Conservation (phyloP, 2,113 vertebrate genomes). For the Hepsetus odoe region DNA sequence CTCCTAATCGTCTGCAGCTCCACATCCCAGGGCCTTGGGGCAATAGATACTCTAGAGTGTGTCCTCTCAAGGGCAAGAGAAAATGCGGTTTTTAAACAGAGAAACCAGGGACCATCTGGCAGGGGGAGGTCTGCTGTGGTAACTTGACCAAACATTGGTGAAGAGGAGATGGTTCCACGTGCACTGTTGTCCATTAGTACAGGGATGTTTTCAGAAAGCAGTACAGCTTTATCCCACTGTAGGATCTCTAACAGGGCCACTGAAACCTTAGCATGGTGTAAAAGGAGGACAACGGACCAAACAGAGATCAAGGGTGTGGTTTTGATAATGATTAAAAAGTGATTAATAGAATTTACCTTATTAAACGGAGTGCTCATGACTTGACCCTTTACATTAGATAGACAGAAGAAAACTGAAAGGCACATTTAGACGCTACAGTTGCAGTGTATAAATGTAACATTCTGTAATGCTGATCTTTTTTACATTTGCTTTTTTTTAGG, state of each 20-base stretch:
- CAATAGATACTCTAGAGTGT: slow-evolving; percentile 47
- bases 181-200: slow-evolving; percentile 78
- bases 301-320: slow-evolving; percentile 18
- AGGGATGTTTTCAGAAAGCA: slow-evolving; percentile 80
- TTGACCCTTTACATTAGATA: too few species aligned
- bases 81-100: slow-evolving; percentile 50
- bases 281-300: slow-evolving; percentile 22
- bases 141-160: slow-evolving; percentile 69
- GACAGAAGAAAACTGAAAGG: too few species aligned
- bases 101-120: slow-evolving; percentile 50
- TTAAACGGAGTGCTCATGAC: too few species aligned
- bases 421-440: too few species aligned
- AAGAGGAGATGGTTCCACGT: slow-evolving; percentile 59
- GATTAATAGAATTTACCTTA: not conserved
- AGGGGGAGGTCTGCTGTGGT: slow-evolving; percentile 65
- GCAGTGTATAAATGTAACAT: not conserved
- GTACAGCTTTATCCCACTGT: slow-evolving; percentile 69
- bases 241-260: slow-evolving; percentile 49
- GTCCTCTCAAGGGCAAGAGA: slow-evolving; percentile 67
- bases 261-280: slow-evolving; percentile 43
- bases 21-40: slow-evolving; percentile 38
- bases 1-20: slow-evolving; percentile 53
- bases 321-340: too few species aligned
- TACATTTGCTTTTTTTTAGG: not conserved
- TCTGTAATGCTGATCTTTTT: not conserved